Conservation (phyloP, 2,888 invertebrate genomes). For the Aleiodes testaceus region DNA sequence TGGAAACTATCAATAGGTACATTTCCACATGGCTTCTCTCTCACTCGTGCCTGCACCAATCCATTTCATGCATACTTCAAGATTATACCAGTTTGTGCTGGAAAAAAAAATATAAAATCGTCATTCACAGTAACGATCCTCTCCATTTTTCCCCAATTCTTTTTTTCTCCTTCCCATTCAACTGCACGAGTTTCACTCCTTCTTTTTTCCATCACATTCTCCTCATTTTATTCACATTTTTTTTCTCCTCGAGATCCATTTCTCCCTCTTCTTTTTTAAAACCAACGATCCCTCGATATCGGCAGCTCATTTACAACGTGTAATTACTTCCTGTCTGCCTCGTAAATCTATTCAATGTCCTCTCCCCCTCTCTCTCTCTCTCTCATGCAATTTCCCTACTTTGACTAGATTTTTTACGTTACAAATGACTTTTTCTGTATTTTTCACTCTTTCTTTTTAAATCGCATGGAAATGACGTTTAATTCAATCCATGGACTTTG, state of each 20-base stretch:
- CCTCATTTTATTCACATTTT: no score
- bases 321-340: conserved; percentile 5
- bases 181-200: background rate
- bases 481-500: background rate
- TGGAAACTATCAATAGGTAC: no score
- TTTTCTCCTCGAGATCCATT: background rate
- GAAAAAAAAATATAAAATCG: no score
- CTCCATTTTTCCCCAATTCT: background rate
- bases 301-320: conserved; percentile 6
- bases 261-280: background rate
- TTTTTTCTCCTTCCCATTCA: background rate
- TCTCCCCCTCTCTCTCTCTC: background rate
- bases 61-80: no score
- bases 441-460: background rate
- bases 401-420: background rate
- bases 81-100: no score
- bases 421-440: background rate
- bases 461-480: background rate
- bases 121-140: background rate
- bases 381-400: no score
- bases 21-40: no score
- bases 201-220: background rate
- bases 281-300: conserved; percentile 10
- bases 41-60: no score
- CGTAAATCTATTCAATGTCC: background rate